Conservation (phyloP, 1,140 invertebrate genomes). For the Drosophila pruinosa region DNA sequence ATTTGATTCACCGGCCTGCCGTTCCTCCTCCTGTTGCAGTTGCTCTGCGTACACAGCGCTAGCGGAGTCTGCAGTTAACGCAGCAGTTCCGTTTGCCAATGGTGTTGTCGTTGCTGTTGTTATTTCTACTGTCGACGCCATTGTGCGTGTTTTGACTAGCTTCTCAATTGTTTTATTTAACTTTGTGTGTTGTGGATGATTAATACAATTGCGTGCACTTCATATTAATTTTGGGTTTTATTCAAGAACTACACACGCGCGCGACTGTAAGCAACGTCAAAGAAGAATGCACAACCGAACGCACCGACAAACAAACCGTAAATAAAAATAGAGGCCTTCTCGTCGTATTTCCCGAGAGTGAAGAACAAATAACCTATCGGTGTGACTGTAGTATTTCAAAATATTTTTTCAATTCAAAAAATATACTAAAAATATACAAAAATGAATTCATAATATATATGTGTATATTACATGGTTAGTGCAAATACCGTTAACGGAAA, state of each 20-base stretch:
- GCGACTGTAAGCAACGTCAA: background rate
- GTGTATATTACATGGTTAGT: too few species aligned
- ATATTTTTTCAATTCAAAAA: too few species aligned
- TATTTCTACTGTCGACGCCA: slow-evolving; percentile 31
- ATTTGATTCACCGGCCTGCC: slow-evolving; percentile 37
- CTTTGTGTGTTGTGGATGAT: slow-evolving; percentile 1
- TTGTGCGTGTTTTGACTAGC: slow-evolving; percentile 33
- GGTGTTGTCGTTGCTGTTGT: slow-evolving; percentile 21
- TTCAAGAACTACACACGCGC: slow-evolving; percentile 29
- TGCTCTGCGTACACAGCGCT: slow-evolving; percentile 73
- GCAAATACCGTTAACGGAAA: too few species aligned
- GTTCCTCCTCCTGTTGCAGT: slow-evolving; percentile 37
- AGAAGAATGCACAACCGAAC: slow-evolving; percentile 5
- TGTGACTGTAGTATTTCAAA: background rate
- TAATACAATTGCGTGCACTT: slow-evolving; percentile 45
- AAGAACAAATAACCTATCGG: background rate
- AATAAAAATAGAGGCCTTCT: slow-evolving; percentile 12
- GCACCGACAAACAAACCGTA: slow-evolving; percentile 22
- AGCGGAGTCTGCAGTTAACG: slow-evolving; percentile 56
- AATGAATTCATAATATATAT: too few species aligned
- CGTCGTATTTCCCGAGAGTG: background rate
- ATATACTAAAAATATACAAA: too few species aligned
- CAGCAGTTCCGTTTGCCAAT: slow-evolving; percentile 41
- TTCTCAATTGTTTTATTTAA: slow-evolving; percentile 10
- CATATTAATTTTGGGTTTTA: slow-evolving; percentile 33